Base-by-base conservation (phyloP, 2,113 vertebrate species). In the Nymphicus hollandicus region DNA sequence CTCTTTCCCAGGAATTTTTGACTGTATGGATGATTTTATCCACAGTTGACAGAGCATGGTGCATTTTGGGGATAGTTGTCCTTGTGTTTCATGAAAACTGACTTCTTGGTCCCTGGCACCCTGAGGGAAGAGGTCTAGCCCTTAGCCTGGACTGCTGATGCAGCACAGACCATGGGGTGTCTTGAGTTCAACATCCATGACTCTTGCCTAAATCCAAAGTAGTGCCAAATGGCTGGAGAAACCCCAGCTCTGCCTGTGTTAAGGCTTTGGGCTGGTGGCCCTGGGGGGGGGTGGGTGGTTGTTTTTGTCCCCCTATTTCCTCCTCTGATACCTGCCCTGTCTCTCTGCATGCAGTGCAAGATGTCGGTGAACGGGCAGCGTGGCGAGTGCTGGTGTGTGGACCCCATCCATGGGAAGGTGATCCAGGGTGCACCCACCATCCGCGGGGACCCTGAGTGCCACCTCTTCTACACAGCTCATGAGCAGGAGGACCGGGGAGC, bases 341-440 rank as follows among this genome's bases (percentile, higher is more conserved):
- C 12, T 49, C 39, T 96, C 37, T 93, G 55, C 24, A 4, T 53
- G n/a, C 97, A 99, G 99, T 99, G 99, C 97, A 99, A 99, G 98
- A 99, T 99, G 98, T 99, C 99, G 16, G 98, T 98, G 97, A 99
- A 99, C 0, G 99, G 99, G 92, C 99, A 99, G 97, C 98, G 99
- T 37, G 99, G 99, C 4, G 99, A 99, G 97, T 99, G 99, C 96
- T 99, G 99, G 99, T 99, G 99, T 1, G 99, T 99, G 88, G 98
- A 99, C 97, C 99, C 99, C 55, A 97, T 98, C 90, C 99, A 99
- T 0, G 99, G 99, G 78, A 97, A 98, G 93, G 97, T 98, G 97
- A 99, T 99, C 94, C 97, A 98, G 61, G 98, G 98, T 0, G 98
- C 99, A 1, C 98, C 99, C 60, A 99, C 96, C 93, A 98, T 99